Conservation (phyloP, 2,797 vertebrate species). For the Coregonus suidteri region DNA sequence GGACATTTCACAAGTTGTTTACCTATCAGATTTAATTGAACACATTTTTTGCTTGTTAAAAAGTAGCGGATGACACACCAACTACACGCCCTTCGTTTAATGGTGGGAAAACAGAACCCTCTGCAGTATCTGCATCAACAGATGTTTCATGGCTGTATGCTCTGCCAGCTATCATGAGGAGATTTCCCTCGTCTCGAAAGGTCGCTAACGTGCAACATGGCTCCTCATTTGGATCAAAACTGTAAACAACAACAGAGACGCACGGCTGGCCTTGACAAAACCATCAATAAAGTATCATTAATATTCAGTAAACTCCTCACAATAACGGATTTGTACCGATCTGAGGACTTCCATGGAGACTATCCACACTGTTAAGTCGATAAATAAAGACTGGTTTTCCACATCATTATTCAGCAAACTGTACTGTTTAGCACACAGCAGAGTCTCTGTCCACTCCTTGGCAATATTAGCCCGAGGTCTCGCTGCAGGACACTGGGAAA, state of each 20-base stretch:
- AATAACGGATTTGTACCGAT: neutral
- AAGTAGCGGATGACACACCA: neutral
- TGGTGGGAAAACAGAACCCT: slow-evolving; percentile 11
- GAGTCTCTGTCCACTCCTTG: slow-evolving; percentile 42
- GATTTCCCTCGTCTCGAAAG: neutral
- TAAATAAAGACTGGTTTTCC: neutral
- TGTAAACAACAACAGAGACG: neutral
- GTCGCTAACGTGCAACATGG: neutral
- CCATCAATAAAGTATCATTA: neutral
- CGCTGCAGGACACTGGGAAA: slow-evolving; percentile 58
- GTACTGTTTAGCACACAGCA: slow-evolving; percentile 41
- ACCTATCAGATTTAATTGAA: neutral
- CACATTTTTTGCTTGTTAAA: neutral
- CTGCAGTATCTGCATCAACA: slow-evolving; percentile 26
- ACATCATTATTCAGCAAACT: slow-evolving; percentile 24
- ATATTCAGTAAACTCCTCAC: neutral
- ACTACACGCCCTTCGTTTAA: neutral
- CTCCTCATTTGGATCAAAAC: neutral
- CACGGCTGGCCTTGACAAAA: neutral
- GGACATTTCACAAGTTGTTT: neutral
- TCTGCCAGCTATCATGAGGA: slow-evolving; percentile 9
- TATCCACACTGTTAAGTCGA: neutral
- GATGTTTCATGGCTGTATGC: slow-evolving; percentile 47
- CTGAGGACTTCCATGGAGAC: neutral
- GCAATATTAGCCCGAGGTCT: slow-evolving; percentile 55